Base-by-base conservation (phyloP, 2,888 invertebrate species). In the Panzeria rudis region DNA sequence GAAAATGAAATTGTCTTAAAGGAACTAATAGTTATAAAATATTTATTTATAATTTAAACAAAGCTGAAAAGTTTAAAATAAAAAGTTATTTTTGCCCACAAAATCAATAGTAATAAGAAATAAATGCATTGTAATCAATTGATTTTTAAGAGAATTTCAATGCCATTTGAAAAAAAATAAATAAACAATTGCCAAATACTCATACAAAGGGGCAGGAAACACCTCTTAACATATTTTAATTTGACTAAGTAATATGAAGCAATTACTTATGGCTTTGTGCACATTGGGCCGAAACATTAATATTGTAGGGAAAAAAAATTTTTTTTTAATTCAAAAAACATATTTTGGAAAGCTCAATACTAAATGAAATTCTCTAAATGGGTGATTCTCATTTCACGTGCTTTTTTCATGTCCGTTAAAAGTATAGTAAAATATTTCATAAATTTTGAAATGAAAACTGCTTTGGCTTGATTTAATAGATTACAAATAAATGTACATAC, bases 141-240 rank as follows among this genome's bases (percentile, higher is more conserved):
- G 44, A 17, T 76, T 71, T 68, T 32, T 15, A 61, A 23, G 38
- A 61, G 44, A 79, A 78, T 78, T 83, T 83, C 83, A 83, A 83
- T 78, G 83, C 78, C 83, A 79, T 32, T 56, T 73, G 59, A 41
- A 35, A 20, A 68, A 54, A 66, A 35, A 66, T 9, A 59, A 38
- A n/a, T 23, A 50, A 71, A 52, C 41, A 59, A 77, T 66, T 66
- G 15, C 72, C 32, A 71, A 77, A 59, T 35, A 77, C 1, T 47
- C 44, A 41, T 29, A 6, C 9, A 50, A 38, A 61, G 38, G 17
- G 3, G 52, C 9, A 13, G 35, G 47, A 54, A 62, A 50, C 23
- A 3, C 4, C 20, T 9, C 35, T n/a, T 25, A 7, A 47, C 3
- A n/a, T 62, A 20, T 47, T 44, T 61, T 32, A 44, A 56, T 32